Evolutionary conservation across 2,888 invertebrate species (phyloP), one percentile per base, ranked within the genome.

Genomic region (Monopis laevigella): DNA sequence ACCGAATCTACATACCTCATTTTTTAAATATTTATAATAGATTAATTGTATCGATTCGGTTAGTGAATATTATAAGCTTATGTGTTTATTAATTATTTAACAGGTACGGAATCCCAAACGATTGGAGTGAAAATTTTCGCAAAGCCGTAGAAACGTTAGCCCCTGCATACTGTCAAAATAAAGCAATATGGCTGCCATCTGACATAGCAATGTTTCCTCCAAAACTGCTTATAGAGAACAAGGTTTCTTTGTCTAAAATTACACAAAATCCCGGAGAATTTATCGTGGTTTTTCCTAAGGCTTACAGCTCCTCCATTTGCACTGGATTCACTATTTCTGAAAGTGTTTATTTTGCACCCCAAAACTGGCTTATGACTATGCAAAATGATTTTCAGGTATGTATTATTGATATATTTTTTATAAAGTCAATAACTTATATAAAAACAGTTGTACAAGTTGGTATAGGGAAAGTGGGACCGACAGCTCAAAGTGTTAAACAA

Each of bases 171-270:
- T 90, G 92, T 51, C 88, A 90, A 56, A 89, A 92, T 52, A 92
- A 93, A 59, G 84, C 86, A 0, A 85, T 94, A 18, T 96, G 96
- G 96, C 75, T 97, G 42, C 88, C 94, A 1, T 92, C 94, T 0
- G 96, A 97, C 62, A 93, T 95, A 4, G 88, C 91, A 0, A 96
- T 96, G 96, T 90, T 96, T 5, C 94, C 96, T 2, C 96, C 96
- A 0, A 83, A 84, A 40, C 72, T 90, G 51, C 82, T 98, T 19
- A 84, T 87, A 1, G 85, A 87, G 49, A 85, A 89, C 39, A 89
- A 89, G 1, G 92, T 96, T 1, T 87, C 90, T 0, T 66, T 97
- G 17, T 88, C 89, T 41, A 84, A 91, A 8, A 86, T 89, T 2
- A 89, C 90, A 2, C 96, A 96, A 65, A 85, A 88, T 44, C 91